Base-by-base conservation (phyloP, 2,113 vertebrate genomes). In the Eudyptes chrysolophus region DNA sequence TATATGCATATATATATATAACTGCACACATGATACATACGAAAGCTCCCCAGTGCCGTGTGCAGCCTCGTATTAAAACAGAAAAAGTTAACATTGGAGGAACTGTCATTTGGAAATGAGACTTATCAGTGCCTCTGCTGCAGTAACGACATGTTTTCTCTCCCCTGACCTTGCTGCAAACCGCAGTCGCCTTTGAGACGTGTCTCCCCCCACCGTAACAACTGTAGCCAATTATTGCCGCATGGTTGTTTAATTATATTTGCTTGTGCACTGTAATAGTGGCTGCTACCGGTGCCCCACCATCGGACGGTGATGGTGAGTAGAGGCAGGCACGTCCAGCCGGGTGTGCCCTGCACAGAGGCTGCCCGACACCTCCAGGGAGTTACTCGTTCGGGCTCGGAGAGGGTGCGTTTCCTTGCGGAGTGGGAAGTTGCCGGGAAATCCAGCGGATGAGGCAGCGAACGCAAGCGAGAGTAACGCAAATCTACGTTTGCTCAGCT, bases 401-500 rank as follows among this genome's bases (percentile, higher is more conserved):
- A 54, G 54, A 82, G 48, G 74, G 58, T 15, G 20, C 4, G 4
- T 65, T 94, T 90, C 96, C 93, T 65, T 46, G 27, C n/a, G 40
- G 72, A 94, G 96, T 46, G 20, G 84, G 61, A 77, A 38, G 89
- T 61, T 42, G 88, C 93, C 7, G 30, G 44, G 86, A 80, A 82
- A 78, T 27, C 42, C 86, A 36, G 87, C 0, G 46, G 94, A 84
- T 10, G 40, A 96, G 92, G 92, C 97, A 97, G 97, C 84, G 97
- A 98, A 97, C 96, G 97, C 94, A 65, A 98, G 89, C 92, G 51
- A 98, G 94, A 61, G 72, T 69, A 97, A 94, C 85, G 87, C 97
- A 92, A 94, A 98, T 97, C 98, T 96, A 97, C 97, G 87, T 98
- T 97, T 97, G 98, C 97, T 97, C 98, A 97, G 98, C 98, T 96